Evolutionary conservation across 2,888 invertebrate genomes (phyloP).

Genomic region (Ectemnius continuus): DNA sequence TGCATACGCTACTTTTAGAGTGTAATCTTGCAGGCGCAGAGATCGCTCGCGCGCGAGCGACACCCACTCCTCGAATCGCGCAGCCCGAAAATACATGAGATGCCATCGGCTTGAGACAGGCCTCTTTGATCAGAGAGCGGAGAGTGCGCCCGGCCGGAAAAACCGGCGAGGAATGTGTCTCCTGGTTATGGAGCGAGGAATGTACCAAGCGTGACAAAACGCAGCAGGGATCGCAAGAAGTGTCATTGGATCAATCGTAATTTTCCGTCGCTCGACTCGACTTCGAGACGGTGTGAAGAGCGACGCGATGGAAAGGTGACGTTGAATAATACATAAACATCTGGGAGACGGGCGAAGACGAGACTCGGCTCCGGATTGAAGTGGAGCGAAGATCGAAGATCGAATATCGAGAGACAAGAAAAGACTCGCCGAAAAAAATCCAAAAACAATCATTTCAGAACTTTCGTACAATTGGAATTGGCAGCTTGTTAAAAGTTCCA

Average conservation of each 20-base stretch:
- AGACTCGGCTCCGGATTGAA: slow-evolving; percentile 55
- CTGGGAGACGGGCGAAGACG: no score
- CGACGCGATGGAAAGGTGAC: slow-evolving; percentile 36
- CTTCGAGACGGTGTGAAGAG: slow-evolving; percentile 33
- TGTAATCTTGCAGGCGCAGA: slow-evolving; percentile 1
- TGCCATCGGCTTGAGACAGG: no score
- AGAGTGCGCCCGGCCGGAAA: no score
- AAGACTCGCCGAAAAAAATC: slow-evolving; percentile 63
- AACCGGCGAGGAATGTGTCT: no score
- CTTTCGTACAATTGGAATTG: no score
- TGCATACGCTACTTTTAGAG: slow-evolving; percentile 19
- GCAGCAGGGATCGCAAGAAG: slow-evolving; percentile 29
- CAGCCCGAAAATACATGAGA: no score
- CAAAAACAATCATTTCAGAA: no score
- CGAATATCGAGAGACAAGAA: slow-evolving; percentile 67
- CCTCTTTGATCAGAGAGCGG: no score
- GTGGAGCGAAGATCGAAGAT: slow-evolving; percentile 64
- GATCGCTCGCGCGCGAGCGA: background rate
- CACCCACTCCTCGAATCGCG: no score
- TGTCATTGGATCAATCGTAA: slow-evolving; percentile 32
- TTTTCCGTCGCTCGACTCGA: slow-evolving; percentile 42
- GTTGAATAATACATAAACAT: slow-evolving; percentile 57
- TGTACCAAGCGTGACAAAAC: background rate
- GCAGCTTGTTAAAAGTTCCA: no score
- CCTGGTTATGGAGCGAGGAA: background rate